Conservation (phyloP, 1,140 invertebrate genomes). For the Adoxophyes honmai region DNA sequence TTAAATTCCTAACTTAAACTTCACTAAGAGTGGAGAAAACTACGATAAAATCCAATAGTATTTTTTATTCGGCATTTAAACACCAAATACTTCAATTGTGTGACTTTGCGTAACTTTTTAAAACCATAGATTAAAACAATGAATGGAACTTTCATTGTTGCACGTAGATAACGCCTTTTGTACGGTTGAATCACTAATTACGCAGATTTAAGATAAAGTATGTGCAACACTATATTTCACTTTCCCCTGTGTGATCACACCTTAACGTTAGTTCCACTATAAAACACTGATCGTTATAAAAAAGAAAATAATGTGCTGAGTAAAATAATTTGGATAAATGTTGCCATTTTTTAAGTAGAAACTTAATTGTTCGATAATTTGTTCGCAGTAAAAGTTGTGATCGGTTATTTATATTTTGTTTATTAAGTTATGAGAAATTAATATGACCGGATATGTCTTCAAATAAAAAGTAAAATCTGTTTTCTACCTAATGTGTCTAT, state of each 20-base stretch:
- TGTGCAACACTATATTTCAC: conserved; percentile 1
- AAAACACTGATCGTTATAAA: neutral
- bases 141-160: conserved; percentile 1
- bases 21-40: no score
- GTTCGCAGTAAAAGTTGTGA: no score
- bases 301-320: neutral
- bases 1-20: no score
- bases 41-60: no score
- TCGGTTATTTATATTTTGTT: no score
- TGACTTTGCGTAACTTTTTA: conserved; percentile 1
- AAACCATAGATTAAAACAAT: conserved; percentile 2
- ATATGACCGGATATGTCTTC: no score
- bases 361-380: neutral
- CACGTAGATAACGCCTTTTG: conserved; percentile 1
- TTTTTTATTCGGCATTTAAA: neutral
- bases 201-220: conserved; percentile 5
- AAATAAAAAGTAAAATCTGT: no score
- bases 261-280: neutral
- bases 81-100: neutral
- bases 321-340: neutral
- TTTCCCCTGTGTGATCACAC: neutral
- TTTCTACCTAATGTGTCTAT: no score
- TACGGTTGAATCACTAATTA: conserved; percentile 3
- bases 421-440: no score
- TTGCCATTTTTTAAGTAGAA: neutral